Conservation (phyloP, 2,113 vertebrate species). For the Setophaga petechia region DNA sequence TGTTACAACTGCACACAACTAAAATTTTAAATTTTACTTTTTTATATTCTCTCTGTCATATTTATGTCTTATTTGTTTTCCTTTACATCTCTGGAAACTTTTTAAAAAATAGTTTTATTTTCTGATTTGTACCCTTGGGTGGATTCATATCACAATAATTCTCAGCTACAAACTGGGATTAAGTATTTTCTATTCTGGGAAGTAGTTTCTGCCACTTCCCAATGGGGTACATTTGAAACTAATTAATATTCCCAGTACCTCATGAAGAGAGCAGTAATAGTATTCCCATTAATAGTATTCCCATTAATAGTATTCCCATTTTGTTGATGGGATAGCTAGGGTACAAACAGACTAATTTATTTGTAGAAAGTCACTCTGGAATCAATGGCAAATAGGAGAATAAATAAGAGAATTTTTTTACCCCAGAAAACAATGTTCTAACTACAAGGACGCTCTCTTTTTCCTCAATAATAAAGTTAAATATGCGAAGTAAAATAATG, state of each 20-base stretch:
- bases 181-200: neutral
- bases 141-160: neutral
- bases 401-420: neutral
- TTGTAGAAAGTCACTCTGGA: neutral
- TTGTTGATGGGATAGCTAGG: neutral
- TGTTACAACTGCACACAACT: neutral
- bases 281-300: neutral
- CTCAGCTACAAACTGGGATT: neutral
- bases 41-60: neutral
- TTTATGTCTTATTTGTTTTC: neutral
- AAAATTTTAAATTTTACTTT: neutral
- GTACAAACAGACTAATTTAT: neutral
- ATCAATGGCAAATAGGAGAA: neutral
- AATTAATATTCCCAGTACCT: neutral
- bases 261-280: neutral
- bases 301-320: neutral
- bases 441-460: neutral
- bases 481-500: conserved; percentile 40
- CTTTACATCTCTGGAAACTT: neutral
- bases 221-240: neutral
- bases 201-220: neutral
- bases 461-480: conserved; percentile 3
- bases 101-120: rapidly evolving
- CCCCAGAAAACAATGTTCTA: neutral
- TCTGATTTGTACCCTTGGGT: neutral